Evolutionary conservation across 2,888 invertebrate species (phyloP), one percentile per base, ranked within the genome.

Genomic region (Drosophila mercatorum): DNA sequence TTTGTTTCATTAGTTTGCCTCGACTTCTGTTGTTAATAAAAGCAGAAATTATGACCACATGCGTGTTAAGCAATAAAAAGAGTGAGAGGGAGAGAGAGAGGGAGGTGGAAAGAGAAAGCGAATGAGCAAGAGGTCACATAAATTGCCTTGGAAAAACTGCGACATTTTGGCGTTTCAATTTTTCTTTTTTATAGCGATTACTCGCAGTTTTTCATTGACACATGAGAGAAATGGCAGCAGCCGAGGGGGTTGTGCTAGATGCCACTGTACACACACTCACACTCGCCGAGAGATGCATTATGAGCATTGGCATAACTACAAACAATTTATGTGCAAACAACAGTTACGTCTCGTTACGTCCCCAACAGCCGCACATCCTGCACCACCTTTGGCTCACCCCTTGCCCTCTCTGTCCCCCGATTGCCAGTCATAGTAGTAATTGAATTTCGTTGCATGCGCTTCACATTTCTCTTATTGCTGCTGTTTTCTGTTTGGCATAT

Each of bases 281-380:
- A n/a, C 31, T 49, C 43, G 52, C 55, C 28, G 28, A 34, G 12
- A 57, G n/a, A 47, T 53, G 67, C 68, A 71, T 74, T 84, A 82
- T 77, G 63, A 63, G 60, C 56, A 43, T 77, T 84, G 83, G 78
- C 88, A 83, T 82, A 85, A 80, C 83, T 85, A 75, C 88, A 72
- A 88, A 85, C 86, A 86, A 80, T 82, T 85, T 82, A 86, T 82
- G 82, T 68, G 83, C 83, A 85, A 85, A 83, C 85, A 83, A 82
- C 78, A 64, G 88, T 84, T 83, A 80, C 83, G 78, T 85, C 80
- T 83, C 83, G 83, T 80, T 84, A 82, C 68, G 70, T 59, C 51
- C 56, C 67, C 44, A 58, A 60, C 52, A 64, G 43, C 52, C 43
- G 47, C 60, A 59, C 49, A 47, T 63, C 40, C 62, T 68, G 12